Base-by-base conservation (phyloP, 2,113 vertebrate species). In the Noturus placidus region DNA sequence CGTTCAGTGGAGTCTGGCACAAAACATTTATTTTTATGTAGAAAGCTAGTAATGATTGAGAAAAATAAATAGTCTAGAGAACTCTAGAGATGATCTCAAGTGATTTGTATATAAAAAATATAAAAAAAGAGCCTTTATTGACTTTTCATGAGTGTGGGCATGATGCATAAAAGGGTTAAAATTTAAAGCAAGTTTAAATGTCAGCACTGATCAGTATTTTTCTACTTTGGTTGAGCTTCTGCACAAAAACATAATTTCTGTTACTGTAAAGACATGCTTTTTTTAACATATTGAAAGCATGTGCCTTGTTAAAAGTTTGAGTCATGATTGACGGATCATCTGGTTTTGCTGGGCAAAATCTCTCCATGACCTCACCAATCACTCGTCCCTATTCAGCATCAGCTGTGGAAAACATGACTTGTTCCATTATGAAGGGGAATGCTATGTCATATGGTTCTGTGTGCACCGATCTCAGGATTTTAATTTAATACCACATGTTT, bases 321-420 rank as follows among this genome's bases (percentile, higher is more conserved):
- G 46, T 89, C 72, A 50, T 87, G 86, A 82, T 82, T 87, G 86
- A 86, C 25, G 61, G 69, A 38, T 86, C 74, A 76, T 87, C 77
- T 84, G 6, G 14, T 33, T 33, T 17, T 27, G 46, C 27, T 54
- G 46, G 30, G 27, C 7, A n/a, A 57, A 84, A 61, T 17, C 30
- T 72, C 86, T 81, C 88, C 74, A 84, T 90, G 89, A 90, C 77
- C 50, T 90, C 86, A 89, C 70, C 85, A 46, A 38, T 87, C 67
- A 57, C 38, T 72, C 54, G 3, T 67, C 63, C 65, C 83, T 42
- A 52, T 52, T 87, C 69, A 78, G 67, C 70, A 81, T 81, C 56
- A 38, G 38, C 65, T 74, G 20, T 67, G 65, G 82, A 87, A 81
- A 86, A 86, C 30, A 69, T 86, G 79, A 82, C 7, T 78, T 30